These are phyloP conservation scores for Gymnodraco acuticeps DNA, from an alignment of 2,797 vertebrate genomes.

Conservation along the genomic window DNA sequence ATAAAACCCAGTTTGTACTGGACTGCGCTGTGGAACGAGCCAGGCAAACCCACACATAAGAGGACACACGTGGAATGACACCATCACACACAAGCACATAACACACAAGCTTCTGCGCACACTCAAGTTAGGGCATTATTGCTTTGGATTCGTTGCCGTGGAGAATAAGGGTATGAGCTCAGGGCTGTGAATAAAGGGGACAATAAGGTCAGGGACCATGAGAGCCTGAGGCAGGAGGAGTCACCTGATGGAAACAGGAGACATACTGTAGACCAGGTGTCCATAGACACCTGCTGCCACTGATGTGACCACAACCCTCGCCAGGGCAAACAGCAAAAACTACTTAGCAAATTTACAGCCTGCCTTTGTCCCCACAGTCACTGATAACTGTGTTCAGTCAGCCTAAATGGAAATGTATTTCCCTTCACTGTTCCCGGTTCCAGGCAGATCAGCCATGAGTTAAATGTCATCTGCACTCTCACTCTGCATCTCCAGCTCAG, in stretches of 20 bases:
- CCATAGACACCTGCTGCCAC: conserved; percentile 67
- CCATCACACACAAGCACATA: conserved; percentile 27
- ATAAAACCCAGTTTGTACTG: conserved; percentile 82
- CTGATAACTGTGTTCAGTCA: conserved; percentile 60
- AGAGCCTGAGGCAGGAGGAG: conserved; percentile 58
- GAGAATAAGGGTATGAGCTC: conserved; percentile 43
- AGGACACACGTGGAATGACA: conserved; percentile 45
- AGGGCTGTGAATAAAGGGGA: conserved; percentile 58
- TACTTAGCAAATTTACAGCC: conserved; percentile 68
- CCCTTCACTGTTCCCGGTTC: conserved; percentile 43
- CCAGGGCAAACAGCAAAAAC: conserved; percentile 68
- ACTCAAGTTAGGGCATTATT: conserved; percentile 41
- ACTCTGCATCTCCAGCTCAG: conserved; percentile 40
- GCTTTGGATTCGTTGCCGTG: conserved; percentile 42
- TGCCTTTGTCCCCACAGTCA: conserved; percentile 55
- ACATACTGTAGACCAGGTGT: conserved; percentile 62
- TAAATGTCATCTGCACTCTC: conserved; percentile 66
- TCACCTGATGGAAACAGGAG: conserved; percentile 66
- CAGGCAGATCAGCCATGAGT: conserved; percentile 68
- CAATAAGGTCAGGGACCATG: conserved; percentile 66
- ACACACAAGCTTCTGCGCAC: background rate
- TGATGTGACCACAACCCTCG: conserved; percentile 46
- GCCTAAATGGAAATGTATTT: conserved; percentile 61
- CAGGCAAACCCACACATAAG: conserved; percentile 65
- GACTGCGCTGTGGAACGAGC: conserved; percentile 63